Conservation (phyloP, 2,113 vertebrate species). For the Crotalus viridis region DNA sequence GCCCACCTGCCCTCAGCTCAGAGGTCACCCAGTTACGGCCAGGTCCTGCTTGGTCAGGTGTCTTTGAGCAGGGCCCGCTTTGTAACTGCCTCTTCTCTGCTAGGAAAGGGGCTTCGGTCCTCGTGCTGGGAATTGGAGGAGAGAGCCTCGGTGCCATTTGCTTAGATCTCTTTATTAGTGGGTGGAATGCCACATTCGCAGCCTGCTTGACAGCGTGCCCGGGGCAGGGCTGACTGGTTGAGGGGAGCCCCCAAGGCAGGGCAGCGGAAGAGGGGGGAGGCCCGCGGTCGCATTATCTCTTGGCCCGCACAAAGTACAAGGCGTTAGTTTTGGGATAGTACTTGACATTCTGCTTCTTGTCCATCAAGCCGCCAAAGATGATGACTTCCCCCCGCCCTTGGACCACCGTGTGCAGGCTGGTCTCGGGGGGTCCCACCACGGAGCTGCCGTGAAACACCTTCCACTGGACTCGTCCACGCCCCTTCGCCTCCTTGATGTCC, state of each 20-base stretch:
- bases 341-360: conserved; percentile 99
- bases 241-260: conserved; percentile 40
- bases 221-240: neutral
- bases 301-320: conserved; percentile 98
- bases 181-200: conserved; percentile 61
- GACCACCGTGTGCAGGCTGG: conserved; percentile 96
- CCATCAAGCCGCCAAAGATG: conserved; percentile 97
- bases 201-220: conserved; percentile 38
- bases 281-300: conserved; percentile 85
- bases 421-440: conserved; percentile 92
- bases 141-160: conserved; percentile 34
- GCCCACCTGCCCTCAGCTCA: neutral
- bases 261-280: neutral
- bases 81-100: neutral
- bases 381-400: conserved; percentile 95
- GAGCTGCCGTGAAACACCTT: conserved; percentile 85
- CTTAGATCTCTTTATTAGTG: conserved; percentile 57
- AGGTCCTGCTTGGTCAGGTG: neutral
- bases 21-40: neutral
- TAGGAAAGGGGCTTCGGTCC: neutral
- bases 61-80: neutral
- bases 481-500: conserved; percentile 86
- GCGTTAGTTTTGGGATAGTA: conserved; percentile 99
- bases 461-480: conserved; percentile 84
- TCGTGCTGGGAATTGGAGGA: conserved; percentile 35